Base-by-base conservation (phyloP, 1,140 invertebrate species). In the Cataglyphis hispanica region DNA sequence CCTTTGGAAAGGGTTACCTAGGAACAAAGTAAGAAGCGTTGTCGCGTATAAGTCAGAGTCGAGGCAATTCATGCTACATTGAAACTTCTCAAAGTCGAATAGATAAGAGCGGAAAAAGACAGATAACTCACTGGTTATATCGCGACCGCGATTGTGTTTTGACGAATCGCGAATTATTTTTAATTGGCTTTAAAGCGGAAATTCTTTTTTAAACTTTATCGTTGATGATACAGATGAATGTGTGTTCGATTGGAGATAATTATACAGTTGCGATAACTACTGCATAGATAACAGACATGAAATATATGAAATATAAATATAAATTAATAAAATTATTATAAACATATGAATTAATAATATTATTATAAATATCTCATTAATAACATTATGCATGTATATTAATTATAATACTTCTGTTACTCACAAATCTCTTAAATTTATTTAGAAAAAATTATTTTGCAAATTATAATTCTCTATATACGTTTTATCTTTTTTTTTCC, bases 11-110 rank as follows among this genome's bases (percentile, higher is more conserved):
- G 16, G 34, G 66, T 25, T 27, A 2, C 22, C 10, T 0, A 13
- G 11, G 37, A 31, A 56, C n/a, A 72, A 66, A 83, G 67, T 53
- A 66, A 87, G 0, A 16, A 50, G 16, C 13, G 13, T 50, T 50
- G n/a, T 70, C 37, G 37, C 31, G 16, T 1, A n/a, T 77, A 86
- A 87, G 78, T 87, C 86, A 87, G 78, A 85, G 37, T 10, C 58
- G 13, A 50, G 43, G 43, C 64, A 16, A 16, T 25, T 5, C 34
- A 6, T 31, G 50, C 19, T 56, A 43, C 58, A 31, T 58, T 46
- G 46, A 22, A n/a, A 43, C 25, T 19, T n/a, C 34, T 63, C 46
- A 43, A 85, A 86, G 27, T 43, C 46, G 7, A 22, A 19, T 8
- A 31, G 69, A 64, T 46, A 53, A 89, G 50, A 50, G 34, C 25